Conservation (phyloP, 2,888 invertebrate species). For the Caenorhabditis uteleia region DNA sequence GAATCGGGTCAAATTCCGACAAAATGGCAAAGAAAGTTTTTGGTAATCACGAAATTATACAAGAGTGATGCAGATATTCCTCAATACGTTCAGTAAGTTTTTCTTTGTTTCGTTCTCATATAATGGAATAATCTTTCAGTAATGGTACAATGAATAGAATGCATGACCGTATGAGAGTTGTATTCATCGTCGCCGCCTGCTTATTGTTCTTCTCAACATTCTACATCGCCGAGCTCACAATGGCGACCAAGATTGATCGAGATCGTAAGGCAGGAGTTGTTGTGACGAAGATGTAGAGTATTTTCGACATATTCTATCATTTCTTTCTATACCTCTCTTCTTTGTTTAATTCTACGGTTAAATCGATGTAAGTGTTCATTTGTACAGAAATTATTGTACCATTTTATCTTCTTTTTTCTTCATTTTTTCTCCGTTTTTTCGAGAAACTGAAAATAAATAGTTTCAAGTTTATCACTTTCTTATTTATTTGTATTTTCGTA, state of each 20-base stretch:
- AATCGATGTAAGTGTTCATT: background rate
- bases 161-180: conserved; percentile 61
- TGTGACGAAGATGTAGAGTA: conserved; percentile 44
- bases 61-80: conserved; percentile 51
- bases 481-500: conserved; percentile 6
- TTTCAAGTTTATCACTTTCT: conserved; percentile 1
- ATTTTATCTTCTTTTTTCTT: conserved; percentile 2
- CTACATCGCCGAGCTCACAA: conserved; percentile 42
- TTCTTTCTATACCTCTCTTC: background rate
- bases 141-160: conserved; percentile 62
- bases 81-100: conserved; percentile 58
- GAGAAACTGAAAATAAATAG: background rate
- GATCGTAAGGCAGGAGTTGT: conserved; percentile 55
- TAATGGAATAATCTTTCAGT: conserved; percentile 26
- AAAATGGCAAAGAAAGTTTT: conserved; percentile 51
- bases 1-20: conserved; percentile 53
- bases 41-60: conserved; percentile 58
- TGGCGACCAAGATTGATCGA: conserved; percentile 38
- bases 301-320: too few relatives aligned
- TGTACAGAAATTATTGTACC: too few relatives aligned
- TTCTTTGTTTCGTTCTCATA: background rate
- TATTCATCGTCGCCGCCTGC: conserved; percentile 56
- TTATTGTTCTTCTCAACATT: conserved; percentile 51
- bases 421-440: background rate
- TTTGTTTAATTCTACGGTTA: background rate